These are phyloP conservation scores for Mycteria americana DNA, from an alignment of 2,797 vertebrate species.

Conservation along the genomic window DNA sequence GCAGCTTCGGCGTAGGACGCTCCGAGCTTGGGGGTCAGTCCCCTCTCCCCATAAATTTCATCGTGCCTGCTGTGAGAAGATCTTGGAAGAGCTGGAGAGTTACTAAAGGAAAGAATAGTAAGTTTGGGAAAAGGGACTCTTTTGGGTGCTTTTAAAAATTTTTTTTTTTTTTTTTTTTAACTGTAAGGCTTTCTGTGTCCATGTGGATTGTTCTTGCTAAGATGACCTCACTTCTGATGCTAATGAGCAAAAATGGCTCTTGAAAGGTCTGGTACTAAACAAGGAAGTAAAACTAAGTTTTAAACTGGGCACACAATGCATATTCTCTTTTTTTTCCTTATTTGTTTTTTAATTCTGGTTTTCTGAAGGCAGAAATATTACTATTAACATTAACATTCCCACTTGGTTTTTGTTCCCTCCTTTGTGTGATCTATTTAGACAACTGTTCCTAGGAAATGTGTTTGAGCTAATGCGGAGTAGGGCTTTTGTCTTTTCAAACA, in stretches of 20 bases:
- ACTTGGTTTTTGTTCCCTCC: not conserved
- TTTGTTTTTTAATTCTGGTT: not conserved
- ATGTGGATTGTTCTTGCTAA: not conserved
- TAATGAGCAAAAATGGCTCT: not conserved
- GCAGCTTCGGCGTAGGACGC: not conserved
- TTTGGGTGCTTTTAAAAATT: not conserved
- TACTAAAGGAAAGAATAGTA: not conserved
- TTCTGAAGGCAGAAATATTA: not conserved
- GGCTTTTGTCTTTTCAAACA: not conserved
- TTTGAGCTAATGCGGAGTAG: not conserved
- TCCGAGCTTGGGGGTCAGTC: not conserved
- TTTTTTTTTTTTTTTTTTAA: not conserved
- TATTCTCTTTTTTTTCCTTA: not conserved
- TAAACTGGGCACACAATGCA: accelerated
- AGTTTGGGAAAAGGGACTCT: not conserved
- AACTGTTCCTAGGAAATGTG: not conserved
- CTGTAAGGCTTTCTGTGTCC: not conserved
- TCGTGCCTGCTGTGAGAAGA: not conserved
- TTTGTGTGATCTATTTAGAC: not conserved
- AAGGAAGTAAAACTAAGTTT: not conserved
- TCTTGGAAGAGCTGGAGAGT: not conserved
- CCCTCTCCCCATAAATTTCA: not conserved
- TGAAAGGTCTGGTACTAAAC: not conserved
- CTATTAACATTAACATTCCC: not conserved
- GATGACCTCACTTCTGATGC: not conserved